Conservation (phyloP, 2,888 invertebrate genomes). For the Cryptocheilus praepositus region DNA sequence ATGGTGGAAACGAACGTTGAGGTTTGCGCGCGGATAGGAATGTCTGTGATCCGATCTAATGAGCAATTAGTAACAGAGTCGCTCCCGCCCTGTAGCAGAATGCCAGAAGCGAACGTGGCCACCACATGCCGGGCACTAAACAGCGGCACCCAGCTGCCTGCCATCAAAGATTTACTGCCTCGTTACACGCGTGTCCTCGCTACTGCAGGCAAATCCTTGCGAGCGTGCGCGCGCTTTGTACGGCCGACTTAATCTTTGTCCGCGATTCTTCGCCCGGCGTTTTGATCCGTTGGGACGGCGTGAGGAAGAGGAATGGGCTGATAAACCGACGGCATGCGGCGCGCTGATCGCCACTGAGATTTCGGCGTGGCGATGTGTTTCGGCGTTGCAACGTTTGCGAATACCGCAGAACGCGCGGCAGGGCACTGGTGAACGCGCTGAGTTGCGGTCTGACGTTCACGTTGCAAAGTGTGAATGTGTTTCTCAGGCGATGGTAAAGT, state of each 20-base stretch:
- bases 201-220: constrained; percentile 17
- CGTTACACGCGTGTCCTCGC: constrained; percentile 16
- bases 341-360: no score
- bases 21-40: constrained; percentile 37
- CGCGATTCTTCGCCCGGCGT: no score
- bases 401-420: no score
- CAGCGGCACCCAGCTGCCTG: constrained; percentile 37
- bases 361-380: no score
- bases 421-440: no score
- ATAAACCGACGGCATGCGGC: no score
- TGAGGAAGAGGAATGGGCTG: no score
- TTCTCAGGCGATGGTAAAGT: no score
- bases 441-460: no score
- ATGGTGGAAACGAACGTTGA: constrained; percentile 33
- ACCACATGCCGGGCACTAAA: constrained; percentile 52
- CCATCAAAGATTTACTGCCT: constrained; percentile 52
- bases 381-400: no score
- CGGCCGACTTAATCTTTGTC: background rate
- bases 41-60: constrained; percentile 62
- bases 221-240: constrained; percentile 6
- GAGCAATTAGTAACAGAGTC: constrained; percentile 63
- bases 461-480: no score
- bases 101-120: constrained; percentile 48
- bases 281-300: no score
- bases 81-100: constrained; percentile 28